phyloP scores from a whole-genome alignment of 2,888 invertebrate species.

The Hirtodrosophila histrioides region DNA sequence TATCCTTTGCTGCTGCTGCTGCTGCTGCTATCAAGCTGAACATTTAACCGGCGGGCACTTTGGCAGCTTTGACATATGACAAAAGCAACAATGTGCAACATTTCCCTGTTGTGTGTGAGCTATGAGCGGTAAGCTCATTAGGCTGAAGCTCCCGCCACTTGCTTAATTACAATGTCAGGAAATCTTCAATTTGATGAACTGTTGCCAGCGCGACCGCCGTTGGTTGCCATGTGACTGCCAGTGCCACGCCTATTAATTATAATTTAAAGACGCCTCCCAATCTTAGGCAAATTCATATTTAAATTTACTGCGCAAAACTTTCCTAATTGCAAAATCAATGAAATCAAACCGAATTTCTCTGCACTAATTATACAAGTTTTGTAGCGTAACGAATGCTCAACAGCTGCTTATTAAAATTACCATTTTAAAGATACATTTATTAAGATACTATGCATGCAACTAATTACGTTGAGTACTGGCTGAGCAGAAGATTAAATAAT shows the following conservation, averaged over 20 bases:
- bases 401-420: conserved; percentile 45
- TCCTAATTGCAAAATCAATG: conserved; percentile 78
- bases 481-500: conserved; percentile 10
- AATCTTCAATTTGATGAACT: conserved; percentile 28
- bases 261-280: conserved; percentile 40
- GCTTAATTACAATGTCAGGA: conserved; percentile 61
- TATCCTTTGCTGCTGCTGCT: conserved; percentile 22
- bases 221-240: conserved; percentile 10
- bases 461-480: not conserved
- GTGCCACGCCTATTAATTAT: conserved; percentile 50
- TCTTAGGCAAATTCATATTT: conserved; percentile 21
- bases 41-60: conserved; percentile 54
- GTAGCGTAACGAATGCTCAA: not conserved
- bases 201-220: conserved; percentile 30
- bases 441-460: not conserved
- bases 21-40: conserved; percentile 32
- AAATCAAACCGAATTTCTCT: conserved; percentile 47
- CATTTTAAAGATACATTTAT: conserved; percentile 11
- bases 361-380: conserved; percentile 65
- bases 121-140: conserved; percentile 54
- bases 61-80: conserved; percentile 56
- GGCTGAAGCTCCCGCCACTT: conserved; percentile 27
- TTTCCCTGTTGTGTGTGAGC: conserved; percentile 3
- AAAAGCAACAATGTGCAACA: conserved; percentile 52
- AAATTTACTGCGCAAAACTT: conserved; percentile 60